Evolutionary conservation across 2,888 invertebrate genomes (phyloP).

Genomic region (Diachrysia chrysitis): DNA sequence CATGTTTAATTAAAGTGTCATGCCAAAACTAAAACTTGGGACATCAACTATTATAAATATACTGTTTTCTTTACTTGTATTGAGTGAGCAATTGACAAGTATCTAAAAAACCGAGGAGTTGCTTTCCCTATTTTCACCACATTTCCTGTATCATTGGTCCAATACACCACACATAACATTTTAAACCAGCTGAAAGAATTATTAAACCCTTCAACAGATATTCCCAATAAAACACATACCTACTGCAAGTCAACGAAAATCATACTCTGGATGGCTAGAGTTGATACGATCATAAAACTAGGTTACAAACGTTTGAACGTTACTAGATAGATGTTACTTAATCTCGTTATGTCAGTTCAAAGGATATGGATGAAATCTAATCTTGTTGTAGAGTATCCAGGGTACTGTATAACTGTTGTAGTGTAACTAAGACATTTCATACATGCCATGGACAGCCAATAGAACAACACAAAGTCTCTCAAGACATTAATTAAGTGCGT

Average conservation of each 20-base stretch:
- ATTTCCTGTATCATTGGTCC: not conserved
- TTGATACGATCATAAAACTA: constrained; percentile 4
- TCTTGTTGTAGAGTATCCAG: not conserved
- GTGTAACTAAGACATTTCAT: not conserved
- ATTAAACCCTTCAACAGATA: not conserved
- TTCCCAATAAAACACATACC: not conserved
- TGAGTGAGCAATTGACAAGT: no score
- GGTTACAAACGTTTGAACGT: constrained; percentile 1
- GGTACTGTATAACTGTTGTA: not conserved
- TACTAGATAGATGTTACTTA: constrained; percentile 1
- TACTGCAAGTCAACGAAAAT: not conserved
- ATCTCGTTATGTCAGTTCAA: not conserved
- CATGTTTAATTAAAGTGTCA: constrained; percentile 16
- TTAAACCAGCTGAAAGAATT: not conserved
- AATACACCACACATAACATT: not conserved
- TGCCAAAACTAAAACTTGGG: constrained; percentile 10
- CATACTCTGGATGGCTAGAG: not conserved
- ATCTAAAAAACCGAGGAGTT: no score
- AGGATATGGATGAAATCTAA: constrained; percentile 4
- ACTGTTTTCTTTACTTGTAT: not conserved
- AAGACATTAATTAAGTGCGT: not conserved
- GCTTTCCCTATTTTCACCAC: no score
- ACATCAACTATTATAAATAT: not conserved
- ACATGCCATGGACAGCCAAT: no score
- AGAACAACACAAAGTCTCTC: not conserved